Conservation (phyloP, 2,888 invertebrate genomes). For the Pristionchus entomophagus region DNA sequence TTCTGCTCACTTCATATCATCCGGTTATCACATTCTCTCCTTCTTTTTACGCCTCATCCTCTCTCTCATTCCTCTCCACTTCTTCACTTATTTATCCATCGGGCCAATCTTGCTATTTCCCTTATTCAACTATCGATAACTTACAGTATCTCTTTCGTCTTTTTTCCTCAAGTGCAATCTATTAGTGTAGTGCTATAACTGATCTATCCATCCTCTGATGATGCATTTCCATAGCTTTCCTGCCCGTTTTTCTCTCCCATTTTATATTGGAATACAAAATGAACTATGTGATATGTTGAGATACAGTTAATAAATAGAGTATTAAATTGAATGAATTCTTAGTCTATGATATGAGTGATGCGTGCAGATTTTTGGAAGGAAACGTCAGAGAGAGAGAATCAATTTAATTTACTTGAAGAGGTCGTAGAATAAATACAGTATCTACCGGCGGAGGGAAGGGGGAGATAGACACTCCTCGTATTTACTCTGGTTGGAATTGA, state of each 20-base stretch:
- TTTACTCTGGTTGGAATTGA: too few relatives aligned
- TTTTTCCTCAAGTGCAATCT: conserved; percentile 5
- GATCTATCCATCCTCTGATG: not conserved
- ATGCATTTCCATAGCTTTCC: not conserved
- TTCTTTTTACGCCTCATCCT: not conserved
- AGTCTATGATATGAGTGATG: not conserved
- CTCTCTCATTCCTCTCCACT: not conserved
- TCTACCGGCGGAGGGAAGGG: too few relatives aligned
- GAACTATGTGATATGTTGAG: not conserved
- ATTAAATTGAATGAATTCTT: not conserved
- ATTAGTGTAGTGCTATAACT: not conserved
- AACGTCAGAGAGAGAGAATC: too few relatives aligned
- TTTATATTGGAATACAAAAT: not conserved
- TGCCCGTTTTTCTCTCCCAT: not conserved
- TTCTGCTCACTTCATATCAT: not conserved
- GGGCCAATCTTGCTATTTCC: not conserved
- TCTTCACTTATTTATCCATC: not conserved
- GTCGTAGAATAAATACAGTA: too few relatives aligned
- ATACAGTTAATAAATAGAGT: conserved; percentile 12
- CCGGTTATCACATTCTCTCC: not conserved
- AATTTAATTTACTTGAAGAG: too few relatives aligned
- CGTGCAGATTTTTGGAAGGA: too few relatives aligned
- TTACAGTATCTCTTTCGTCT: not conserved
- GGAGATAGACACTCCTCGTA: too few relatives aligned
- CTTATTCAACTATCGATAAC: not conserved